Conservation (phyloP, 2,113 vertebrate species). For the Telmatochromis brichardi region DNA sequence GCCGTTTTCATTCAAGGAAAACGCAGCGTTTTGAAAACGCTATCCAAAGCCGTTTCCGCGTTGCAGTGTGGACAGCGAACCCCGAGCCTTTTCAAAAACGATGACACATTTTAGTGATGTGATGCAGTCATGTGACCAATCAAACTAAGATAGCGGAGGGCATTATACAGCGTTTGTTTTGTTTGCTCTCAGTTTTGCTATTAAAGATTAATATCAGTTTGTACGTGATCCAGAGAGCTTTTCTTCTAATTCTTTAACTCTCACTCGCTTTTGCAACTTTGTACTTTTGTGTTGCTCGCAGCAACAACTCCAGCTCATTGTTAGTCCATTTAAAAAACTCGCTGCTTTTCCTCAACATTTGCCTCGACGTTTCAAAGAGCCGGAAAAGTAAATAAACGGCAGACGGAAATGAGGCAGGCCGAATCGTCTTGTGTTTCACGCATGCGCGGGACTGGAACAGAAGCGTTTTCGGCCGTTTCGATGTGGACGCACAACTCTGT, state of each 20-base stretch:
- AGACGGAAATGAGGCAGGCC: fast-evolving
- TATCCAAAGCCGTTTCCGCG: background rate
- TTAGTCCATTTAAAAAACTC: background rate
- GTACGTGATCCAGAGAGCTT: fast-evolving
- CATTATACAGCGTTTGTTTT: fast-evolving
- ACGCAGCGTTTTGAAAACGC: background rate
- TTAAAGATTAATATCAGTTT: background rate
- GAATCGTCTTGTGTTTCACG: fast-evolving
- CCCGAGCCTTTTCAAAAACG: background rate
- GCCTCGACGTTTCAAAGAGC: background rate
- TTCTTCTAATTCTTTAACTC: too few species aligned
- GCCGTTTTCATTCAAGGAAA: background rate
- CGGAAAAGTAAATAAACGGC: background rate
- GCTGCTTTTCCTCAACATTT: background rate
- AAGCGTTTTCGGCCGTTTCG: fast-evolving
- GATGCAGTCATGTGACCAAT: background rate
- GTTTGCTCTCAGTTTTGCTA: fast-evolving
- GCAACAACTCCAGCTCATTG: background rate
- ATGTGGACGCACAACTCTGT: background rate
- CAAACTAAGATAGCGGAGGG: background rate
- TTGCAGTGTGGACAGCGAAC: background rate
- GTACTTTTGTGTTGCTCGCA: background rate
- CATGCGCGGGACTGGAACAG: fast-evolving
- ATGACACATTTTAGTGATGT: background rate
- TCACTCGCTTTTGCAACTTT: background rate